Conservation (phyloP, 2,797 vertebrate genomes). For the Sebastes steindachneri region DNA sequence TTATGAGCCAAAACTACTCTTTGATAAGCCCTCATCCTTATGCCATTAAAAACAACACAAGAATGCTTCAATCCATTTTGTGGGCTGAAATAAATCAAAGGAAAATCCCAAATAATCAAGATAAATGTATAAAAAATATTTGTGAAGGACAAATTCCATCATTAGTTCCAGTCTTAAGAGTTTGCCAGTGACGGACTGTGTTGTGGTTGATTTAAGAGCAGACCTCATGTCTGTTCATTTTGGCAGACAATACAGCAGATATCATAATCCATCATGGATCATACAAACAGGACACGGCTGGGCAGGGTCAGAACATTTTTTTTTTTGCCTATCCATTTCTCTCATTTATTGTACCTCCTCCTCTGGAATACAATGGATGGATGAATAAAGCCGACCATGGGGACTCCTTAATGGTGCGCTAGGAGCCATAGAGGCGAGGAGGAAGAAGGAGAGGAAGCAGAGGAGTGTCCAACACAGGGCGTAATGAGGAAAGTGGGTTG, state of each 20-base stretch:
- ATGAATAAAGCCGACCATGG: conserved; percentile 45
- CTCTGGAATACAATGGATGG: conserved; percentile 32
- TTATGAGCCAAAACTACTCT: conserved; percentile 22
- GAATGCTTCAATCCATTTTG: not conserved
- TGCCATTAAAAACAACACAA: conserved; percentile 18
- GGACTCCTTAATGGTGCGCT: conserved; percentile 61
- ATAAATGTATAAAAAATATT: conserved; percentile 19
- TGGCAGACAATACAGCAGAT: conserved; percentile 33
- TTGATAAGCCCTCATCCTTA: not conserved
- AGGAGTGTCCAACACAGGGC: conserved; percentile 42
- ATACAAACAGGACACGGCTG: conserved; percentile 22
- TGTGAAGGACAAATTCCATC: conserved; percentile 5
- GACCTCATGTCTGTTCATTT: conserved; percentile 17
- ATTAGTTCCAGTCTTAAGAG: not conserved
- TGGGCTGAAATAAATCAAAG: not conserved
- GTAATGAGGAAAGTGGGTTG: conserved; percentile 57
- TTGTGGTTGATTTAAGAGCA: conserved; percentile 34
- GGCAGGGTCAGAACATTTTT: conserved; percentile 29
- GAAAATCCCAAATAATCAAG: not conserved
- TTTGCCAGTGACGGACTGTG: not conserved
- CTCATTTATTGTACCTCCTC: conserved; percentile 29
- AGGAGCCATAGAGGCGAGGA: conserved; percentile 53
- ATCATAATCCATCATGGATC: conserved; percentile 43
- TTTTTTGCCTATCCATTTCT: conserved; percentile 19
- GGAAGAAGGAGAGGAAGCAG: conserved; percentile 29